These are phyloP conservation scores for Acanthococcus lagerstroemiae DNA, from an alignment of 2,888 invertebrate genomes.

Conservation along the genomic window DNA sequence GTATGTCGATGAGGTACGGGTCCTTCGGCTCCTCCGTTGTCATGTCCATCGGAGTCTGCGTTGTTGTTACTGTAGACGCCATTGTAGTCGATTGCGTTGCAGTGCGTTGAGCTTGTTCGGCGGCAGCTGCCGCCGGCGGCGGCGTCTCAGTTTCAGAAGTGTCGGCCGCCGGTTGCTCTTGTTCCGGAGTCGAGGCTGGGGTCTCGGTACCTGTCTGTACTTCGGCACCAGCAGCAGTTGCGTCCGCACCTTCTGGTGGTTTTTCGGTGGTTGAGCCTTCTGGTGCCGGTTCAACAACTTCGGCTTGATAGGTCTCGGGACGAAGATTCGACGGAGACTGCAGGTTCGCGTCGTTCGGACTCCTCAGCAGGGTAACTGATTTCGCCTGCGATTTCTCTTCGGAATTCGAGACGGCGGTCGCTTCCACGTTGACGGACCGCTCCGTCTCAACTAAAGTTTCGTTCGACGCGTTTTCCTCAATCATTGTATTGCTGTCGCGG, in stretches of 20 bases:
- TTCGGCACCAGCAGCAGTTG: neutral
- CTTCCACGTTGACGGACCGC: no score
- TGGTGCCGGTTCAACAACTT: neutral
- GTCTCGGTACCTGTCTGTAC: neutral
- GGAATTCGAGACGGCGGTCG: no score
- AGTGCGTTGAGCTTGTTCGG: no score
- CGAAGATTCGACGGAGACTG: neutral
- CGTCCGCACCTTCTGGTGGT: neutral
- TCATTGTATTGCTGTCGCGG: no score
- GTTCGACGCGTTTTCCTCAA: no score
- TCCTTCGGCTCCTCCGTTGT: slow-evolving; percentile 1
- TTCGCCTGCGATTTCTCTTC: slow-evolving; percentile 8
- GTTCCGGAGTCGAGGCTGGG: neutral
- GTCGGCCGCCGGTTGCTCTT: neutral
- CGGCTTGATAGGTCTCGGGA: slow-evolving; percentile 12
- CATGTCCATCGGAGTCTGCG: no score
- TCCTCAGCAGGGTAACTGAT: neutral
- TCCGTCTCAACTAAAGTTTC: no score
- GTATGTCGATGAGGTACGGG: slow-evolving; percentile 13
- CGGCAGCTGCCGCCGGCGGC: no score
- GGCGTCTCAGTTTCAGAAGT: no score
- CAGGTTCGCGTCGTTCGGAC: neutral
- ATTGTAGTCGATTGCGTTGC: no score
- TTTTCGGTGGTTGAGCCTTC: neutral
- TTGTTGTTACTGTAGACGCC: no score